phyloP scores from a whole-genome alignment of 2,113 vertebrate genomes.

The Calypte anna region DNA sequence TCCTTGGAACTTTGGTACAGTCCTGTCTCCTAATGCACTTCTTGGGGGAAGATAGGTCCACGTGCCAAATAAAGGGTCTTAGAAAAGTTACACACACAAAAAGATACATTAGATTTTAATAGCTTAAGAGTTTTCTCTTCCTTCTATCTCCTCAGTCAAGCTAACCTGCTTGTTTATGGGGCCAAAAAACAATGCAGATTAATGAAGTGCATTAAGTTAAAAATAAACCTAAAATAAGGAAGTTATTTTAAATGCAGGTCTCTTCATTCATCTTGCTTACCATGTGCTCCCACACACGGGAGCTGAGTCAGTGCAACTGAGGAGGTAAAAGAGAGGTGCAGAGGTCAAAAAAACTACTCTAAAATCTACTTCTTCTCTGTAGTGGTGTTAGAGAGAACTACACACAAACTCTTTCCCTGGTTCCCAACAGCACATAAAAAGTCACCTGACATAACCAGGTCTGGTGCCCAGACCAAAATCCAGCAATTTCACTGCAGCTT shows the following conservation, averaged over 20 bases:
- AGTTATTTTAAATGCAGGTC: neutral
- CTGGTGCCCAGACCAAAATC: neutral
- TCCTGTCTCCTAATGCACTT: neutral
- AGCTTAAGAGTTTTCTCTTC: neutral
- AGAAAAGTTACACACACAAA: neutral
- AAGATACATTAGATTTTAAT: neutral
- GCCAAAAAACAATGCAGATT: neutral
- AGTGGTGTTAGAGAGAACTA: neutral
- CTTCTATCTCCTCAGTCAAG: neutral
- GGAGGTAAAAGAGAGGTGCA: neutral
- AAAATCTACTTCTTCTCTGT: neutral
- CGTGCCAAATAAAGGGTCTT: neutral
- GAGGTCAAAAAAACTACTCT: neutral
- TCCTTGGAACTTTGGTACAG: neutral
- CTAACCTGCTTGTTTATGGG: neutral
- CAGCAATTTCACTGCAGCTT: neutral
- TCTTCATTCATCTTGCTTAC: constrained; percentile 6
- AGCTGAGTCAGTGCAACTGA: neutral
- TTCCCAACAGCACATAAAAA: neutral
- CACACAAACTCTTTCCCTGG: neutral
- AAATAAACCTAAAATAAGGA: constrained; percentile 42
- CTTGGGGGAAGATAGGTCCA: neutral
- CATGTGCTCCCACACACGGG: neutral
- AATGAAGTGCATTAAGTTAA: neutral
- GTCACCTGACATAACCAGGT: neutral